Percentiles rank a stretch among this genome's conserved stretches.
phyloP scores from a whole-genome alignment of 1,140 invertebrate species.

The Hermetia illucens region DNA sequence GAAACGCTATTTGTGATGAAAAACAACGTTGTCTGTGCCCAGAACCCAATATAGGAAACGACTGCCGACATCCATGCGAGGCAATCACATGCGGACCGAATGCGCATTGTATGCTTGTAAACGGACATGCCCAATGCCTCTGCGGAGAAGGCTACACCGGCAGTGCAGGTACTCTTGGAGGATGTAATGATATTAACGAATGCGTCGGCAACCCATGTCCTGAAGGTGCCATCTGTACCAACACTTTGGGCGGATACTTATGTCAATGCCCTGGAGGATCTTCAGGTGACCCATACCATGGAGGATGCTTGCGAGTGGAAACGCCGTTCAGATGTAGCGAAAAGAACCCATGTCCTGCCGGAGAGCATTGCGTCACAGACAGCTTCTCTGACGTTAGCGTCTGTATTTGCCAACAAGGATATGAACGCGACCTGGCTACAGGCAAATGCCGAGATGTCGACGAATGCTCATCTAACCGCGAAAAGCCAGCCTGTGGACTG shows the following conservation, averaged over 20 bases:
- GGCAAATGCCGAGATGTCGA: conserved; percentile 74
- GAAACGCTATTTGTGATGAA: conserved; percentile 72
- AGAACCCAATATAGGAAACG: conserved; percentile 78
- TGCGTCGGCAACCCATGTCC: conserved; percentile 64
- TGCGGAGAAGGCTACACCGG: conserved; percentile 67
- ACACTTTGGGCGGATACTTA: conserved; percentile 69
- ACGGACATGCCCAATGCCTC: conserved; percentile 67
- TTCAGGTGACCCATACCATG: conserved; percentile 52
- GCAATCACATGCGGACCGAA: conserved; percentile 69
- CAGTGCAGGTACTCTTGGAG: conserved; percentile 44
- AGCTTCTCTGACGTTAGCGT: conserved; percentile 56
- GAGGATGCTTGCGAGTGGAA: conserved; percentile 51
- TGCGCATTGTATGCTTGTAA: conserved; percentile 75
- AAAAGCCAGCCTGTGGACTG: conserved; percentile 63
- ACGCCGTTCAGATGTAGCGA: conserved; percentile 50
- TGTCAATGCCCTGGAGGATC: conserved; percentile 75
- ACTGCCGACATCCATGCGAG: conserved; percentile 88
- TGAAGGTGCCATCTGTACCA: conserved; percentile 69
- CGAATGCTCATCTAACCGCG: conserved; percentile 62
- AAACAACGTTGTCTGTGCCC: conserved; percentile 70
- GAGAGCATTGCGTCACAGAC: conserved; percentile 71
- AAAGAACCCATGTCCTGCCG: conserved; percentile 58
- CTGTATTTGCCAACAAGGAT: conserved; percentile 77
- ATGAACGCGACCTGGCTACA: conserved; percentile 51
- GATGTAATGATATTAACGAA: conserved; percentile 79